Conservation (phyloP, 2,797 vertebrate genomes). For the Helostoma temminkii region DNA sequence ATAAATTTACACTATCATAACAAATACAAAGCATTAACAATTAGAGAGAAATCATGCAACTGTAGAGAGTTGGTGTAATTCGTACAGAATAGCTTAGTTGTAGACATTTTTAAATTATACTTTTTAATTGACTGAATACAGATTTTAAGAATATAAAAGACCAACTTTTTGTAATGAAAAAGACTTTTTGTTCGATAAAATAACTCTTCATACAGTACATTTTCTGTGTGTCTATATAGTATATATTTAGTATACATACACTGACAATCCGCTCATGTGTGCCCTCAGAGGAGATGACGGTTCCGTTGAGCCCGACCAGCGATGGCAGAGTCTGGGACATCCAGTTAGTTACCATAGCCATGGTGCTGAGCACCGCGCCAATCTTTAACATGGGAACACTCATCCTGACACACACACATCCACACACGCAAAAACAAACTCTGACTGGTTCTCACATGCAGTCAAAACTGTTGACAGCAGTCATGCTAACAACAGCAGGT, state of each 20-base stretch:
- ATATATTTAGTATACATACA: constrained; percentile 73
- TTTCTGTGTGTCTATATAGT: not conserved
- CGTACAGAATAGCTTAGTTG: no score
- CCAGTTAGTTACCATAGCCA: constrained; percentile 87
- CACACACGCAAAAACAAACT: constrained; percentile 37
- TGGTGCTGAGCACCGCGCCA: constrained; percentile 85
- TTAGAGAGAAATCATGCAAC: constrained; percentile 10
- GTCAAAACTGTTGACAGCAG: constrained; percentile 56
- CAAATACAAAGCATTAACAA: not conserved
- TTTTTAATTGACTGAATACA: not conserved
- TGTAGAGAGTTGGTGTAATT: constrained; percentile 6
- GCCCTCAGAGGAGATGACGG: constrained; percentile 73
- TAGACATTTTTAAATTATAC: not conserved
- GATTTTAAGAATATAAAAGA: not conserved
- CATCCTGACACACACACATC: constrained; percentile 72
- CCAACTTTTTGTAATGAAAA: constrained; percentile 4
- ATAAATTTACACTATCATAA: not conserved
- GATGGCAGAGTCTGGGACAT: constrained; percentile 86
- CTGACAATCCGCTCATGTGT: constrained; percentile 83
- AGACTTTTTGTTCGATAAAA: not conserved
- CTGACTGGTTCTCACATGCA: constrained; percentile 50
- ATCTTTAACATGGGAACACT: constrained; percentile 84
- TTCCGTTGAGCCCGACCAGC: constrained; percentile 83
- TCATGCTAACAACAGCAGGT: constrained; percentile 44
- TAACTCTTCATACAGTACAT: not conserved